Evolutionary conservation across 1,140 invertebrate genomes (phyloP), one percentile per base, ranked within the genome.

Genomic region (Eriocheir sinensis): DNA sequence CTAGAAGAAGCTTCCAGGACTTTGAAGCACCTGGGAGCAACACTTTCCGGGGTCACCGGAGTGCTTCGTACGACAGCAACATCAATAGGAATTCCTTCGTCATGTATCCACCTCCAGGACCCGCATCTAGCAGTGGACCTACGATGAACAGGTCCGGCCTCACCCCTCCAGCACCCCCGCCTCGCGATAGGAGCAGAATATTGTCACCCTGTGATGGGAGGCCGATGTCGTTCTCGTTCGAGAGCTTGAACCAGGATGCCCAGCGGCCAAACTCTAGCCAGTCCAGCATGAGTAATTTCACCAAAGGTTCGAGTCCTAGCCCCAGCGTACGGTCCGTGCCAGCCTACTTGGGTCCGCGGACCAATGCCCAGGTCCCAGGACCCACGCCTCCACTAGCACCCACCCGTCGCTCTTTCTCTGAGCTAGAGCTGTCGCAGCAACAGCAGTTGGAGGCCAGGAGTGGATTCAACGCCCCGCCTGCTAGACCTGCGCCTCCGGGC

Each of bases 41-140:
- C 48, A 93, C 91, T 85, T 85, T 95, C 27, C 38, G 96, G 95
- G 94, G 85, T 92, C 80, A 95, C 89, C 89, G 96, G 80, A 96
- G 96, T 93, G 94, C 96, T 27, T 96, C 96, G 2, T 96, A 96
- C 80, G 96, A 96, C 81, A 96, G 95, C 81, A 96, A 96, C 80
- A 96, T 96, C 96, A 94, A 97, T 97, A 95, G 96, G 96, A 93
- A 96, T 97, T 53, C 97, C 97, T 17, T 94, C n/a, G 30, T 94
- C 21, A 94, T 91, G 89, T 98, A 98, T 0, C 97, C 97, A n/a
- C 98, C 98, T 72, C 98, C 27, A 17, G 86, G 89, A 34, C 44
- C 36, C 40, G 15, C 36, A 83, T 30, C 15, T 21, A 81, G n/a
- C 30, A 41, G 83, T 32, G 15, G 34, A 21, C 40, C 81, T 36